These are phyloP conservation scores for Poecilia latipinna DNA, from an alignment of 2,113 vertebrate genomes.

Conservation along the genomic window DNA sequence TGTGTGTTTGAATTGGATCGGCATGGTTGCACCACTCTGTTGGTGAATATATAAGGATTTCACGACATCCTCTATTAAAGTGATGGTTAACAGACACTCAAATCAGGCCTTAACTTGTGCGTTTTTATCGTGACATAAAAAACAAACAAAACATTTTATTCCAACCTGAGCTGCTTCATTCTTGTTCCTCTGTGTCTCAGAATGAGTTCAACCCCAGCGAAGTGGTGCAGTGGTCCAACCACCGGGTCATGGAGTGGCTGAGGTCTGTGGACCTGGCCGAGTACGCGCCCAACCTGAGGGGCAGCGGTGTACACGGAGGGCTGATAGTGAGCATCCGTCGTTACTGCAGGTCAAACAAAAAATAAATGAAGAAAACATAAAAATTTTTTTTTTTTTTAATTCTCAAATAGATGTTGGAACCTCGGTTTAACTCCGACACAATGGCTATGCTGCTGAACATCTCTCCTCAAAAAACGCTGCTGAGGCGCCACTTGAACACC, in stretches of 20 bases:
- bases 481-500: slow-evolving; percentile 91
- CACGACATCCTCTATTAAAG: no score
- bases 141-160: no score
- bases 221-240: slow-evolving; percentile 98
- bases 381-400: not conserved
- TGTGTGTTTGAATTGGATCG: no score
- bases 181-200: slow-evolving; percentile 65
- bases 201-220: slow-evolving; percentile 85
- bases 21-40: no score
- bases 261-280: slow-evolving; percentile 95
- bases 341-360: not conserved
- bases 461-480: slow-evolving; percentile 93
- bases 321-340: slow-evolving; percentile 86
- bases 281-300: slow-evolving; percentile 96
- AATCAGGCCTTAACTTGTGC: no score
- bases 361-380: not conserved
- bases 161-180: not conserved
- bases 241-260: slow-evolving; percentile 98
- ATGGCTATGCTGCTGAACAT: slow-evolving; percentile 97
- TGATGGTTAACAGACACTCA: no score
- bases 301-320: slow-evolving; percentile 95
- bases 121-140: no score
- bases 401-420: slow-evolving; percentile 88
- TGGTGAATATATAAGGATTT: no score
- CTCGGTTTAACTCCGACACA: slow-evolving; percentile 90